Evolutionary conservation across 2,797 vertebrate species (phyloP).

Genomic region (Megalops cyprinoides): DNA sequence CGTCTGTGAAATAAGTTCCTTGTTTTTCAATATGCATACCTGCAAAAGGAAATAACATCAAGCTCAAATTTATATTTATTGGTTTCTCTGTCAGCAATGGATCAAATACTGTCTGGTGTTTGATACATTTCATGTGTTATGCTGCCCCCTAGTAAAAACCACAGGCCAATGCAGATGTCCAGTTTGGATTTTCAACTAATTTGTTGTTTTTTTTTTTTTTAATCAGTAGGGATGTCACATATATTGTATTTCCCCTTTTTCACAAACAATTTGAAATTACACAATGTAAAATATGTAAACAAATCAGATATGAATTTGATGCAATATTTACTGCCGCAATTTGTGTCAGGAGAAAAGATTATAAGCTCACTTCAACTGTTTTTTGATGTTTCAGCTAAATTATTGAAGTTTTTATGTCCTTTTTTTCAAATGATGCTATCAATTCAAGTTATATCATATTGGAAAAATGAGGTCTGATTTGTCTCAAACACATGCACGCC

Average conservation of each 20-base stretch:
- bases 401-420: neutral
- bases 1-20: neutral
- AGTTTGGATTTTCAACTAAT: neutral
- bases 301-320: neutral
- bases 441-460: neutral
- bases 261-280: neutral
- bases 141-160: conserved; percentile 38
- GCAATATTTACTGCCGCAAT: neutral
- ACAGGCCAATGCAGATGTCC: conserved; percentile 20
- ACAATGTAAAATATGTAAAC: neutral
- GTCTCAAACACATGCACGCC: too few species aligned
- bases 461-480: neutral
- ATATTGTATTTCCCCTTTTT: neutral
- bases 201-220: neutral
- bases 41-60: neutral
- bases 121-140: conserved; percentile 29
- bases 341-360: neutral
- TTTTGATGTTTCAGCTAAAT: neutral
- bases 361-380: neutral
- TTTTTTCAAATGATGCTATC: too few species aligned
- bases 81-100: neutral
- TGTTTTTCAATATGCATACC: neutral
- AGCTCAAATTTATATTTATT: neutral
- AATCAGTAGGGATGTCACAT: neutral
- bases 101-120: neutral